Evolutionary conservation across 2,797 vertebrate species (phyloP), one percentile per base, ranked within the genome.

Genomic region (Zenarchopterus dispar): DNA sequence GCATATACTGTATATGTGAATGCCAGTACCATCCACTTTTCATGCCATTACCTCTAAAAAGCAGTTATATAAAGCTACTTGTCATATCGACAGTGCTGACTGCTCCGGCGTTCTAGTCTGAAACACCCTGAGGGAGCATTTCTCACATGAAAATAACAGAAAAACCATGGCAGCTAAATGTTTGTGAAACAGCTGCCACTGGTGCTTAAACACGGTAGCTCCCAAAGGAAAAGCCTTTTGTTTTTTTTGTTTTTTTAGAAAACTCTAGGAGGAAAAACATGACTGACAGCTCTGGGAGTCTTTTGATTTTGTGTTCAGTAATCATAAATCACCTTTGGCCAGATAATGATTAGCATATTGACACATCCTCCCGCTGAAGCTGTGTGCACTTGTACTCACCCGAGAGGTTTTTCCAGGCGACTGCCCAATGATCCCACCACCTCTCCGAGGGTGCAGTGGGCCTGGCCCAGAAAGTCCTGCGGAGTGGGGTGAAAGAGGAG

Each of bases 391-490:
- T 15, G 7, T 81, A 95, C 97, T 97, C 90, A 99, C 97, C 93
- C 91, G 39, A 99, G 94, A 75, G 95, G 50, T 74, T 97, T 98
- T 86, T 98, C 96, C 82, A 94, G 71, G 55, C 96, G 96, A 84
- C 97, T 95, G 70, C 96, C 97, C 84, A 96, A 86, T 6, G 96
- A 98, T 57, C 97, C 97, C 56, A 99, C 97, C 84, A 98, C 94
- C 88, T 99, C 97, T 72, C 97, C 97, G 26, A 99, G 88, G 0
- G 97, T 97, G 81, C 95, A 98, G 72, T 91, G 89, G 47, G 95
- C 96, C 82, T 99, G 97, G 71, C 97, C 97, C 88, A 99, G 92
- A 85, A 99, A 99, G 78, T 99, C 97, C 97, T 99, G 90, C 71
- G 44, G 23, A 77, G 52, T 21, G 0, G 59, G 13, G 24, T 2